These are phyloP conservation scores for Pluvialis apricaria DNA, from an alignment of 2,113 vertebrate species.

Conservation along the genomic window DNA sequence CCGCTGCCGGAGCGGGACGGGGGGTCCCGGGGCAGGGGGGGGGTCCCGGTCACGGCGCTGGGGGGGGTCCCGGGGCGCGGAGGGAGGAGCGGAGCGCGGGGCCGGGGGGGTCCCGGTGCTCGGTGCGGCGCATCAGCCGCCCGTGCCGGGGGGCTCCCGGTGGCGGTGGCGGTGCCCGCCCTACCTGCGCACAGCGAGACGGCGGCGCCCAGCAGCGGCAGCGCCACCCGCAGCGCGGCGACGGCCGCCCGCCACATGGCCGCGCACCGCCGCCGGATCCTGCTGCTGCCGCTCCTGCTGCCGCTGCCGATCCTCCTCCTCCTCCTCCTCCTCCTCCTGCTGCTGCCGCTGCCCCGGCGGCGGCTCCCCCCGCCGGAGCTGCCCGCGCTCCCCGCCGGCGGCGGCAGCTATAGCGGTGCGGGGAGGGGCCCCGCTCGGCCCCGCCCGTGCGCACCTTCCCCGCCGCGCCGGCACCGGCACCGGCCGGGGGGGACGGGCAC, in stretches of 20 bases:
- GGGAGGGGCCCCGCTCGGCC: background rate
- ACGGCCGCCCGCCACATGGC: conserved; percentile 46
- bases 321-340: too few relatives aligned
- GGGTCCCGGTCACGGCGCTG: background rate
- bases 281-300: background rate
- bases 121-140: too few relatives aligned
- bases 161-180: background rate
- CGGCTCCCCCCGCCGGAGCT: background rate
- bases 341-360: too few relatives aligned
- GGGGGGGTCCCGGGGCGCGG: too few relatives aligned
- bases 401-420: background rate
- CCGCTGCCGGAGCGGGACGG: background rate
- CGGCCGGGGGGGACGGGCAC: too few relatives aligned
- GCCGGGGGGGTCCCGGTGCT: too few relatives aligned
- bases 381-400: background rate
- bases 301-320: background rate
- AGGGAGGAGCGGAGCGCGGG: too few relatives aligned
- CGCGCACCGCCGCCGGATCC: background rate
- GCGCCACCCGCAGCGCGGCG: conserved; percentile 21
- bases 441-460: background rate
- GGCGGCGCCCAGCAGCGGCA: conserved; percentile 52
- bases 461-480: too few relatives aligned
- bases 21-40: background rate
- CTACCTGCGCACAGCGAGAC: conserved; percentile 68
- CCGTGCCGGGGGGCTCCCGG: too few relatives aligned